phyloP scores from a whole-genome alignment of 2,113 vertebrate species.

The Chionis minor region DNA sequence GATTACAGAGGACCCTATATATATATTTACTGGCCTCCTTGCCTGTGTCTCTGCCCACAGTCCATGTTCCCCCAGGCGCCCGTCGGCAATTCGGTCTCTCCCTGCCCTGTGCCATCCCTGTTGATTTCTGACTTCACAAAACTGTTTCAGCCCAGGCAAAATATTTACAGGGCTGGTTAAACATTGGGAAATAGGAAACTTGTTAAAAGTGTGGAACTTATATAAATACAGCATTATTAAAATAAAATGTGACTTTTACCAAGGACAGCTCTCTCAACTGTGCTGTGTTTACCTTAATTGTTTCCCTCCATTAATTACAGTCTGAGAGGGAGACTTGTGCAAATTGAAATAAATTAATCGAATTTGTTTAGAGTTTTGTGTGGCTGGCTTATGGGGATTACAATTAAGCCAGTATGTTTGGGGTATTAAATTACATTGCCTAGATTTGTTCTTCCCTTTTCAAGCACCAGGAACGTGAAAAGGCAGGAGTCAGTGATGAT shows the following conservation, averaged over 20 bases:
- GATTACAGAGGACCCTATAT: too few relatives aligned
- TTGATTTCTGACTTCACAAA: background rate
- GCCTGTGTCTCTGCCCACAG: background rate
- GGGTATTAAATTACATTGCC: constrained; percentile 48
- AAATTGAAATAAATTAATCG: constrained; percentile 69
- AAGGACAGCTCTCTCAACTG: constrained; percentile 25
- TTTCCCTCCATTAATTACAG: constrained; percentile 61
- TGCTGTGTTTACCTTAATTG: constrained; percentile 53
- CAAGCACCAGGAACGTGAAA: background rate
- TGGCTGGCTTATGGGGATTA: constrained; percentile 41
- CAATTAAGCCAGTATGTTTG: constrained; percentile 46
- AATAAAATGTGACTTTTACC: constrained; percentile 47
- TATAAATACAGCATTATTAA: constrained; percentile 22
- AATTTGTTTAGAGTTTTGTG: constrained; percentile 62
- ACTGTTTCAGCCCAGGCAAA: background rate
- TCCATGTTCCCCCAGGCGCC: background rate
- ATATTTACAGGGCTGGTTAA: constrained; percentile 38
- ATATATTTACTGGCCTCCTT: background rate
- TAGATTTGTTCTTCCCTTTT: constrained; percentile 20
- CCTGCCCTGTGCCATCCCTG: rapidly evolving
- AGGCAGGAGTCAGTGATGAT: constrained; percentile 4
- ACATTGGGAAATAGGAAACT: background rate
- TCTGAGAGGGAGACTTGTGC: constrained; percentile 51
- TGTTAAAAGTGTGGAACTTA: background rate
- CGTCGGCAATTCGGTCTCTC: rapidly evolving